Percentiles rank a stretch among this genome's conserved stretches.
phyloP scores from a whole-genome alignment of 2,797 vertebrate genomes.

The Schizothorax lantsangensis region DNA sequence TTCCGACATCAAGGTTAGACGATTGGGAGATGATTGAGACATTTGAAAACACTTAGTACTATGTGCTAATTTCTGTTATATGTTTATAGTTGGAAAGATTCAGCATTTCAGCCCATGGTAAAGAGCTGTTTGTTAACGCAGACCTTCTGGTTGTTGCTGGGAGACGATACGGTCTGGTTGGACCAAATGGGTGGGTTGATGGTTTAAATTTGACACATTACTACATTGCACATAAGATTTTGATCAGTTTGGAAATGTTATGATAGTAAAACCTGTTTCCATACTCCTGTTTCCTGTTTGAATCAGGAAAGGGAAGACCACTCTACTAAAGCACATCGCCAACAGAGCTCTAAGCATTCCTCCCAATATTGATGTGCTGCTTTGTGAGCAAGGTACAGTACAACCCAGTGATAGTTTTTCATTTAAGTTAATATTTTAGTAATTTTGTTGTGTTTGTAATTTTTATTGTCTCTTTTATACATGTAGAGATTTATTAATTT shows the following conservation, averaged over 20 bases:
- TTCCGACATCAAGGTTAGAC: slow-evolving; percentile 89
- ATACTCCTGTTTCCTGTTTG: not conserved
- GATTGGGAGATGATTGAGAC: not conserved
- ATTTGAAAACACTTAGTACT: not conserved
- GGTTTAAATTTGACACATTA: not conserved
- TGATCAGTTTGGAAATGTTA: not conserved
- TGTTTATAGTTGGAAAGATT: slow-evolving; percentile 87
- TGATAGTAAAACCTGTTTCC: not conserved
- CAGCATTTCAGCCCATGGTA: slow-evolving; percentile 95
- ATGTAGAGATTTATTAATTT: not conserved
- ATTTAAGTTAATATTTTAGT: not conserved
- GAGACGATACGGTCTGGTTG: slow-evolving; percentile 92
- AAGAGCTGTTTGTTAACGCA: slow-evolving; percentile 92
- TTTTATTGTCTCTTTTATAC: not conserved
- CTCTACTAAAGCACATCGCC: slow-evolving; percentile 92
- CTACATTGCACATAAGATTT: not conserved
- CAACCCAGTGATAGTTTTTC: not conserved
- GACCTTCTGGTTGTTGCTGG: slow-evolving; percentile 92
- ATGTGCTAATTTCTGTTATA: not conserved
- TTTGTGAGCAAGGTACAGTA: slow-evolving; percentile 90
- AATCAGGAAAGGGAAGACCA: slow-evolving; percentile 92
- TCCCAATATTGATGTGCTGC: slow-evolving; percentile 91
- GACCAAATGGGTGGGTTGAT: slow-evolving; percentile 88
- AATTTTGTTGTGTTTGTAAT: not conserved
- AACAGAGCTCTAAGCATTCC: slow-evolving; percentile 92